phyloP scores from a whole-genome alignment of 1,140 invertebrate species.

The Euura saliciscinereae region DNA sequence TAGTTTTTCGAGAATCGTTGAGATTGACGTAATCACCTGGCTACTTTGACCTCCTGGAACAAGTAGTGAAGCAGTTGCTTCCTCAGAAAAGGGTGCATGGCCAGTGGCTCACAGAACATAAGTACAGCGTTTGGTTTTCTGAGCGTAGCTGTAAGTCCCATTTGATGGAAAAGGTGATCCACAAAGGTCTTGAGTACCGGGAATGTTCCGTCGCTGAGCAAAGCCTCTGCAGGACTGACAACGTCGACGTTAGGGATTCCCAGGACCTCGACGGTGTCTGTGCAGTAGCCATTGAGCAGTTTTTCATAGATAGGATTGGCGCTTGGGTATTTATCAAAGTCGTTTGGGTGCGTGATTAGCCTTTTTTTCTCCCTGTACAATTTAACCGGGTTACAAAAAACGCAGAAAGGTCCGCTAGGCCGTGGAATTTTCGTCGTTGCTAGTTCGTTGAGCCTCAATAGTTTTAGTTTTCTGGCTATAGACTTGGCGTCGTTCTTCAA shows the following conservation, averaged over 20 bases:
- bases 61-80: constrained; percentile 58
- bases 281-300: constrained; percentile 56
- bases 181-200: constrained; percentile 55
- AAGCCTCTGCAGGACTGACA: constrained; percentile 57
- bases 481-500: constrained; percentile 49
- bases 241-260: constrained; percentile 59
- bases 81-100: constrained; percentile 52
- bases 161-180: constrained; percentile 57
- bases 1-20: not conserved
- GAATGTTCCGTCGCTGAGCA: constrained; percentile 53
- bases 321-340: constrained; percentile 44
- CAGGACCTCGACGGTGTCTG: constrained; percentile 53
- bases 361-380: constrained; percentile 54
- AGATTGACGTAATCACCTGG: constrained; percentile 42
- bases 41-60: constrained; percentile 59
- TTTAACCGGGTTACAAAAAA: constrained; percentile 56
- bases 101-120: constrained; percentile 59
- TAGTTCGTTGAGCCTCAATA: constrained; percentile 48
- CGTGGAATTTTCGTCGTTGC: constrained; percentile 46
- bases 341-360: constrained; percentile 45
- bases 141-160: constrained; percentile 52
- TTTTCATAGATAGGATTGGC: constrained; percentile 56
- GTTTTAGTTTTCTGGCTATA: constrained; percentile 48
- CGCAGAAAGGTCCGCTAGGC: constrained; percentile 55
- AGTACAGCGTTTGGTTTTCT: constrained; percentile 57